Evolutionary conservation across 2,113 vertebrate species (phyloP).

Genomic region (Chinchilla lanigera): DNA sequence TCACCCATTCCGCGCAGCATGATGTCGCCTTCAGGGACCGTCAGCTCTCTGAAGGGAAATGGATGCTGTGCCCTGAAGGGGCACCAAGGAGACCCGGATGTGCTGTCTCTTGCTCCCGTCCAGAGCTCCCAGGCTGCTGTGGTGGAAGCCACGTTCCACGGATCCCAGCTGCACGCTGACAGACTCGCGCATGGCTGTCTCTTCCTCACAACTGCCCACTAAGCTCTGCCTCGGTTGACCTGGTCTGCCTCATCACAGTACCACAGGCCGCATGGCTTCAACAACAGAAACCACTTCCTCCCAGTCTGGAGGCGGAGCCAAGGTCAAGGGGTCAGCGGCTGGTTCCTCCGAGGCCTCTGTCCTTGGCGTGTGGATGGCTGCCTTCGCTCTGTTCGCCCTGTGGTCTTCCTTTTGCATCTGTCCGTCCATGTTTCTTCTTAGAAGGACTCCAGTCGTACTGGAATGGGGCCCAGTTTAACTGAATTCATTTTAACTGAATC

Average conservation of each 20-base stretch:
- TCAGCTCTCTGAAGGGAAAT: neutral
- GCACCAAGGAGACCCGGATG: neutral
- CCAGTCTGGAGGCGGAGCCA: neutral
- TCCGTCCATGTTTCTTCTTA: neutral
- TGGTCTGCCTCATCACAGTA: neutral
- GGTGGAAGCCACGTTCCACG: neutral
- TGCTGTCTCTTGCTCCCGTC: neutral
- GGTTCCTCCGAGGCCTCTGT: neutral
- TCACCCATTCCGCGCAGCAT: fast-evolving
- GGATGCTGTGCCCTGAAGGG: neutral
- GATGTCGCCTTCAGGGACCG: neutral
- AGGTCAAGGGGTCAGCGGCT: neutral
- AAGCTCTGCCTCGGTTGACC: neutral
- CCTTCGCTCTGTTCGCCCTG: neutral
- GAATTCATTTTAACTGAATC: neutral
- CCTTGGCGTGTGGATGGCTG: neutral
- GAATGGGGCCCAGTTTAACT: neutral
- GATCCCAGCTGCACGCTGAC: neutral
- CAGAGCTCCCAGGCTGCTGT: neutral
- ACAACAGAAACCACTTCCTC: neutral
- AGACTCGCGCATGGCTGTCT: neutral
- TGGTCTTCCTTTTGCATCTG: neutral
- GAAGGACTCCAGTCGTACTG: neutral
- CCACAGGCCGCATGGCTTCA: neutral
- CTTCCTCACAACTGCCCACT: neutral